Evolutionary conservation across 2,888 invertebrate genomes (phyloP).

Genomic region (Merodon equestris): DNA sequence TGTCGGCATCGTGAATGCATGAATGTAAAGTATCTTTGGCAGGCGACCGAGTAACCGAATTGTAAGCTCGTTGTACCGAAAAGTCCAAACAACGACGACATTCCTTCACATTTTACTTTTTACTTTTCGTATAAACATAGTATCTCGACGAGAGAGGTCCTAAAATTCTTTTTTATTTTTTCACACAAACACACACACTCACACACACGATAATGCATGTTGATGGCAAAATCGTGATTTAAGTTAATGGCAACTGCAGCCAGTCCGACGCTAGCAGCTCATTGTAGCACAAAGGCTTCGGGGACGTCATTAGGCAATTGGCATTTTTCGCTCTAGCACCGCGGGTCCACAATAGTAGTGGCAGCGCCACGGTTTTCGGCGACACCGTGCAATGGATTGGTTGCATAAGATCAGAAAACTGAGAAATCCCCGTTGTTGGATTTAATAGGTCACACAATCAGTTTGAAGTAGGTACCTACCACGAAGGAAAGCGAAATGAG

Average conservation of each 20-base stretch:
- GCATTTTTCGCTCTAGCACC: conserved; percentile 65
- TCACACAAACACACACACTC: conserved; percentile 7
- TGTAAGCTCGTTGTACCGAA: conserved; percentile 30
- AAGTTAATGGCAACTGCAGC: conserved; percentile 56
- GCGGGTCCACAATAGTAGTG: conserved; percentile 1
- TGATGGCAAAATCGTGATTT: conserved; percentile 59
- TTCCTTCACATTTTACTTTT: conserved; percentile 39
- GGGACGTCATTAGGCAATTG: conserved; percentile 66
- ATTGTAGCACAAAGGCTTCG: too few species aligned
- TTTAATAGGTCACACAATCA: conserved; percentile 62
- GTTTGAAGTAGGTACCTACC: conserved; percentile 24
- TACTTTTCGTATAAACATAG: neutral
- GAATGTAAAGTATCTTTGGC: conserved; percentile 66
- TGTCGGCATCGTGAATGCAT: conserved; percentile 61
- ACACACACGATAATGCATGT: conserved; percentile 11
- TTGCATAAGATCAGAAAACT: conserved; percentile 51
- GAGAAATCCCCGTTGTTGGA: conserved; percentile 44
- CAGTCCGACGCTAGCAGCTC: neutral
- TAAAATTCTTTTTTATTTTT: too few species aligned
- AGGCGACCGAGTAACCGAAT: conserved; percentile 67
- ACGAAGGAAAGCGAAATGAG: conserved; percentile 61
- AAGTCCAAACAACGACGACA: conserved; percentile 51
- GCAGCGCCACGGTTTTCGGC: conserved; percentile 19
- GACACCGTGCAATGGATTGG: conserved; percentile 47
- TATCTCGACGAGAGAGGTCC: conserved; percentile 22